Evolutionary conservation across 2,797 vertebrate species (phyloP).

Genomic region (Phoxinus dragarum): DNA sequence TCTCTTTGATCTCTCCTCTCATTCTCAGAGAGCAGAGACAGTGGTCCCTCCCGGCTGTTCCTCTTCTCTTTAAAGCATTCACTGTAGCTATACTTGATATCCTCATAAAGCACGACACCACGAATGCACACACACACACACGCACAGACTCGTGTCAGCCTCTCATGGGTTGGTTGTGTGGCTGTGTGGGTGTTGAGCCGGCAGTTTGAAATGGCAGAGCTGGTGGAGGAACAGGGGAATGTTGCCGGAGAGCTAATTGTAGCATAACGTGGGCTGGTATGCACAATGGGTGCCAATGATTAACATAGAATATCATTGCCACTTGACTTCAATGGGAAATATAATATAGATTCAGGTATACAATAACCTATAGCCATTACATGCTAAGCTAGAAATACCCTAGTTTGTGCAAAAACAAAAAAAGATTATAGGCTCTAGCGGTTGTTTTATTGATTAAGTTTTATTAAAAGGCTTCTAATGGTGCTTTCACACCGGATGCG

Average conservation of each 20-base stretch:
- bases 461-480: neutral
- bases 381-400: neutral
- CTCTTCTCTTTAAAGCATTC: slow-evolving; percentile 77
- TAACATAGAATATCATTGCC: slow-evolving; percentile 45
- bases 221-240: slow-evolving; percentile 27
- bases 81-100: slow-evolving; percentile 78
- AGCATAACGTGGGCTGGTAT: slow-evolving; percentile 51
- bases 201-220: slow-evolving; percentile 54
- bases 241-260: slow-evolving; percentile 58
- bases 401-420: neutral
- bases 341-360: slow-evolving; percentile 6
- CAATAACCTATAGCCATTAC: neutral
- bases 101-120: slow-evolving; percentile 61
- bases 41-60: slow-evolving; percentile 76
- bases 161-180: slow-evolving; percentile 52
- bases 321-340: neutral
- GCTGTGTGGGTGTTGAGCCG: slow-evolving; percentile 58
- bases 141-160: slow-evolving; percentile 45
- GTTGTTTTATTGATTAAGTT: neutral
- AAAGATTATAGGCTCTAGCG: neutral
- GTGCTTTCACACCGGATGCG: no score
- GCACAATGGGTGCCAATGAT: slow-evolving; percentile 43
- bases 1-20: slow-evolving; percentile 60
- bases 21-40: slow-evolving; percentile 74
- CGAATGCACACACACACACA: neutral